Base-by-base conservation (phyloP, 1,140 invertebrate genomes). In the Bombus polaris region DNA sequence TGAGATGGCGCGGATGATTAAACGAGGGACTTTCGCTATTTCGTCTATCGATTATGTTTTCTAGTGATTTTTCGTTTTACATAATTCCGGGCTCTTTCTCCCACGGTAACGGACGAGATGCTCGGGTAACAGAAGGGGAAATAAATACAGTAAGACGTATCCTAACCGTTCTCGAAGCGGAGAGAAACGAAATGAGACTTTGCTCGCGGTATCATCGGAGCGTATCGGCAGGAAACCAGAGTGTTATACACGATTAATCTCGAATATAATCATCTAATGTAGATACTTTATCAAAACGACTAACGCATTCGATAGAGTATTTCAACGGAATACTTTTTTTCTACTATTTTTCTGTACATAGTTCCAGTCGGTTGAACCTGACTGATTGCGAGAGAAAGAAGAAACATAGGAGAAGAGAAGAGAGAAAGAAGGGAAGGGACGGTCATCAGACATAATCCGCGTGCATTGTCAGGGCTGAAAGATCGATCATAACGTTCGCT, bases 401-500 rank as follows among this genome's bases (percentile, higher is more conserved):
- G 42, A 59, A 57, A 73, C 3, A 28, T 3, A 13, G 22, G 3
- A 4, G 59, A 53, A 47, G 32, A 73, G 8, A 44, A 22, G 28
- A 5, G 35, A 13, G 35, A 28, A 81, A 37, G 15, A 25, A 70
- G 47, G 25, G 66, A 70, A 37, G 47, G 28, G 66, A 73, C 77
- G 84, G 25, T 83, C 88, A 83, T 86, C 68, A 68, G 73, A 44
- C 84, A 90, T 88, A 87, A 90, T 90, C 71, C 83, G 47, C 70
- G 42, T 39, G 88, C 85, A 89, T 90, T 90, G 89, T 89, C 88
- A 42, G 88, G n/a, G 32, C 73, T 77, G 81, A 79, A 66, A 87
- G 88, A 89, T 90, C 89, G 89, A 90, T 90, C 88, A 84, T 90
- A 90, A 90, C 78, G 85, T 83, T 78, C 78, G 89, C 88, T 90